Evolutionary conservation across 2,888 invertebrate genomes (phyloP).

Genomic region (Aquatica leii): DNA sequence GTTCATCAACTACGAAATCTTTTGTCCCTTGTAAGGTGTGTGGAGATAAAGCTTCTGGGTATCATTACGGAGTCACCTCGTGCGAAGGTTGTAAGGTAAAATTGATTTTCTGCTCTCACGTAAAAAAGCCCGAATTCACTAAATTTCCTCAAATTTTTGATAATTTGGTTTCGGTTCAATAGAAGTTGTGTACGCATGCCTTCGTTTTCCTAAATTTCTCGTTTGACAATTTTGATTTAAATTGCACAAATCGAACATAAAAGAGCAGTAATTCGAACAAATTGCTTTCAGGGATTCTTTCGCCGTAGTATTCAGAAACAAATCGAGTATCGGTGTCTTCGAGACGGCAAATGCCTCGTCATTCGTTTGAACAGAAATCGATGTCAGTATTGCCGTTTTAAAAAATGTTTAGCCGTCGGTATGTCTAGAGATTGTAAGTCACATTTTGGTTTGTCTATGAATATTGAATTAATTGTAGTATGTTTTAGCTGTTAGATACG

Average conservation of each 20-base stretch:
- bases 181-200: neutral
- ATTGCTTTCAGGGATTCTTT: slow-evolving; percentile 83
- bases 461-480: slow-evolving; percentile 28
- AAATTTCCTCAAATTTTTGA: too few species aligned
- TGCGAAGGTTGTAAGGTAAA: slow-evolving; percentile 97
- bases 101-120: too few species aligned
- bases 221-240: too few species aligned
- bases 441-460: neutral
- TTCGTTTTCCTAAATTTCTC: neutral
- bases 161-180: too few species aligned
- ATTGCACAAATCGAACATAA: too few species aligned
- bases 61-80: slow-evolving; percentile 98
- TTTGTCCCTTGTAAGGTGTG: slow-evolving; percentile 96
- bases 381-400: slow-evolving; percentile 96
- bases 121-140: too few species aligned
- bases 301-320: slow-evolving; percentile 95
- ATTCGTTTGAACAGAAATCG: slow-evolving; percentile 93
- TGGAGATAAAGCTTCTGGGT: slow-evolving; percentile 94
- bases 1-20: slow-evolving; percentile 81
- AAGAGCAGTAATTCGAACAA: neutral
- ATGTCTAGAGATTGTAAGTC: slow-evolving; percentile 97
- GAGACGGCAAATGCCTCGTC: slow-evolving; percentile 94
- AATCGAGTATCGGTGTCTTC: slow-evolving; percentile 92
- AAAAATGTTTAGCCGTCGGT: slow-evolving; percentile 95
- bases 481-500: slow-evolving; percentile 88